phyloP scores from a whole-genome alignment of 2,797 vertebrate genomes.

The Mionectes olivaceus region DNA sequence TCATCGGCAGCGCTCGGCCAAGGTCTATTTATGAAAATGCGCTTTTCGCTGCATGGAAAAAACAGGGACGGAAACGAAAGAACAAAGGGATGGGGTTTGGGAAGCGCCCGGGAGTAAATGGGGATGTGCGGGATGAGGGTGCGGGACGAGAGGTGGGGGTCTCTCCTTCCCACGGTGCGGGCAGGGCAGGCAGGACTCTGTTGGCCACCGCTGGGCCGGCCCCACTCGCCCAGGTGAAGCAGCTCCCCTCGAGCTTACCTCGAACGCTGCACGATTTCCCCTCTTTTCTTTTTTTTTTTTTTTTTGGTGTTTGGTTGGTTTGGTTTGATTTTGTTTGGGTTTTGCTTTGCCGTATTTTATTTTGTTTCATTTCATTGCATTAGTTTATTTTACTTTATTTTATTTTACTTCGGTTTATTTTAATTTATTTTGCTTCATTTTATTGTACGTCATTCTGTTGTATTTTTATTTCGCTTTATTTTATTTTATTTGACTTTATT shows the following conservation, averaged over 20 bases:
- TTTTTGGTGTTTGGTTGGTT: background rate
- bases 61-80: slow-evolving; percentile 81
- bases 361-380: background rate
- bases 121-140: background rate
- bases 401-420: background rate
- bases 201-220: background rate
- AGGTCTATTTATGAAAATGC: slow-evolving; percentile 98
- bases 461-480: background rate
- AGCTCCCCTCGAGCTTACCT: background rate
- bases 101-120: background rate
- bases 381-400: background rate
- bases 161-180: background rate
- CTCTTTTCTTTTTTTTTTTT: fast-evolving
- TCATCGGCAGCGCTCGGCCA: slow-evolving; percentile 91
- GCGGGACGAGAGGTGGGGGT: background rate
- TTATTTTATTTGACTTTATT: background rate
- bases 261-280: background rate
- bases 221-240: background rate
- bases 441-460: background rate
- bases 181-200: background rate
- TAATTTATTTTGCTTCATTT: background rate
- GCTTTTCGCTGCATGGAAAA: slow-evolving; percentile 87
- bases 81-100: slow-evolving; percentile 78
- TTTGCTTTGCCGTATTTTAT: background rate
- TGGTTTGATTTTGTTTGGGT: background rate